Evolutionary conservation across 2,888 invertebrate genomes (phyloP), one percentile per base, ranked within the genome.

Genomic region (Phorcus lineatus): DNA sequence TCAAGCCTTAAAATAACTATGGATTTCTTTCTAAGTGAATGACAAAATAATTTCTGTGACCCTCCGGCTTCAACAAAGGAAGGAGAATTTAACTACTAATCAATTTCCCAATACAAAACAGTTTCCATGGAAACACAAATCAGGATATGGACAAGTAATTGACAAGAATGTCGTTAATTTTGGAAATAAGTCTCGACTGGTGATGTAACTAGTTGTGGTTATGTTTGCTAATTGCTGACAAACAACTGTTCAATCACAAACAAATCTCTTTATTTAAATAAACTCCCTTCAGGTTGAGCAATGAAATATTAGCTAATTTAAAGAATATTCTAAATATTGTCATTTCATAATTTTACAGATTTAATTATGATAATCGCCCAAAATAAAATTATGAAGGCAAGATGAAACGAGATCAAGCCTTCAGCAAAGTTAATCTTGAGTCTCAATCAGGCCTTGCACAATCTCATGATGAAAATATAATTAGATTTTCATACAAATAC

Each of bases 401-500:
- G 70, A 24, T 31, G 36, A 40, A 31, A 36, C 17, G 28, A 31
- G 19, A 70, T 70, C 19, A 31, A 70, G 36, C 40, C 36, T 31
- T 40, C 36, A 36, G 70, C 40, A n/a, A 19, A 28, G 36, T 70
- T 70, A 19, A 70, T 36, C 17, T 40, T 70, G 31, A 70, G 70
- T 31, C 36, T 70, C 28, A 70, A 70, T 36, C 70, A 70, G 17
- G 19, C 24, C 40, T 70, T 16, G 31, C 40, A 70, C 70, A 70
- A 70, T 70, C 19, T 36, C 19, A 17, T 31, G 70, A 70, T 70
- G 70, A 70, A 70, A 70, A n/a, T 40, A 70, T 70, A 70, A 70
- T 70, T 31, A 70, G 70, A 40, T 70, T 36, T 70, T 70, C 70
- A 70, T 36, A 70, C 70, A 70, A 70, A 70, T 70, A 70, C 31